These are phyloP conservation scores for Mesorhabditis sp. DNA, from an alignment of 2,888 invertebrate species.

Conservation along the genomic window DNA sequence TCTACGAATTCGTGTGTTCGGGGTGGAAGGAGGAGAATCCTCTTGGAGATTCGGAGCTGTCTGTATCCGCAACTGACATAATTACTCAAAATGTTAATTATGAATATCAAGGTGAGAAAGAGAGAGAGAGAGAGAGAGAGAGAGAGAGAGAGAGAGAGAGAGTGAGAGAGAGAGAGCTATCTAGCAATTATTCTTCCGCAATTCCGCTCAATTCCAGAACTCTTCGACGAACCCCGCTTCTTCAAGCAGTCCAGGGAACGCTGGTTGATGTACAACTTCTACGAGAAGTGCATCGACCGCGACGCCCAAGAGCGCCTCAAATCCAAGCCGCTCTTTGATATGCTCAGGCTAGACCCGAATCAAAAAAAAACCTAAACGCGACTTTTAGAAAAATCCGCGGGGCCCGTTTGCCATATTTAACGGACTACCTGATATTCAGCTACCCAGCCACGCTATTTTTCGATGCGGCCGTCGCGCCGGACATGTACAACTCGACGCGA, in stretches of 20 bases:
- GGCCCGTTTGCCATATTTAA: background rate
- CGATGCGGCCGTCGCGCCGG: background rate
- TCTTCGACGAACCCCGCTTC: background rate
- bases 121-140: too few species aligned
- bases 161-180: too few species aligned
- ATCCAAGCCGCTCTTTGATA: background rate
- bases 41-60: background rate
- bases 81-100: too few species aligned
- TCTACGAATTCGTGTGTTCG: constrained; percentile 2
- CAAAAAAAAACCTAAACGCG: background rate
- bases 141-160: too few species aligned
- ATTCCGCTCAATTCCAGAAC: background rate
- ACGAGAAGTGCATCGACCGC: background rate
- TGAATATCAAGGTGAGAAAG: too few species aligned
- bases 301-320: background rate
- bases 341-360: background rate
- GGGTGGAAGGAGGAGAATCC: constrained; percentile 2
- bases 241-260: background rate
- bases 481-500: background rate
- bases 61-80: too few species aligned
- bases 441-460: background rate
- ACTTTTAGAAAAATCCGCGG: background rate
- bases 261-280: background rate
- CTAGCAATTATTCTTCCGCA: too few species aligned
- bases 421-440: background rate